phyloP scores from a whole-genome alignment of 37 sponge, comb jelly and placozoan species.

The Ianthella basta region DNA sequence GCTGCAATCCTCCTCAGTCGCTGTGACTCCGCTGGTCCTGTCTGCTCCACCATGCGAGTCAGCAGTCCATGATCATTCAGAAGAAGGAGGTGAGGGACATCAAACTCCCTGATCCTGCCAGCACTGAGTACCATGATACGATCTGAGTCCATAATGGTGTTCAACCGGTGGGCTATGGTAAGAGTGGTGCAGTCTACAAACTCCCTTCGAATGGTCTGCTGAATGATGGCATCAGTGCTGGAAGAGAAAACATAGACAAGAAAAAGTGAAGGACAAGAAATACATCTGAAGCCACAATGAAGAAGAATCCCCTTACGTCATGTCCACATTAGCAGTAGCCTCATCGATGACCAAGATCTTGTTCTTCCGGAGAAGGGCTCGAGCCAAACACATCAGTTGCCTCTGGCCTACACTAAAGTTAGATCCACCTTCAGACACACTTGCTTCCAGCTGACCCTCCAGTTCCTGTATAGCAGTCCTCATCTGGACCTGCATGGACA shows the following conservation, averaged over 20 bases:
- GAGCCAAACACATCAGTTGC: constrained; percentile 76
- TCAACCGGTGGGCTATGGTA: constrained; percentile 72
- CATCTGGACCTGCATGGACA: constrained; percentile 57
- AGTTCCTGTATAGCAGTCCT: constrained; percentile 58
- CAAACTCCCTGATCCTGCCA: constrained; percentile 54
- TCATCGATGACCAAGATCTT: constrained; percentile 80
- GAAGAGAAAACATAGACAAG: not conserved
- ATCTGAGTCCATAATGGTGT: constrained; percentile 80
- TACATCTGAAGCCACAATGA: not conserved
- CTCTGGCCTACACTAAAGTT: constrained; percentile 82
- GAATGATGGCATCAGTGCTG: constrained; percentile 74
- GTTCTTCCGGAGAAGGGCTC: constrained; percentile 73
- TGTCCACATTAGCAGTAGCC: constrained; percentile 85
- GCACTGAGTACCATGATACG: constrained; percentile 64
- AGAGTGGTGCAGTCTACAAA: constrained; percentile 68
- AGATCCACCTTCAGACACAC: constrained; percentile 66
- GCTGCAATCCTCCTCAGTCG: constrained; percentile 27
- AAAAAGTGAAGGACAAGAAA: not conserved
- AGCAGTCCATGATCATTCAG: constrained; percentile 17
- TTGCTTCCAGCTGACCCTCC: constrained; percentile 58
- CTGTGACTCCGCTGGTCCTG: constrained; percentile 31
- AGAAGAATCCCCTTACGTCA: constrained; percentile 48
- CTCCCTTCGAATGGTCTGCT: constrained; percentile 50
- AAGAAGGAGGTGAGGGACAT: constrained; percentile 42
- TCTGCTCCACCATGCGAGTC: constrained; percentile 29